These are phyloP conservation scores for Eufriesea mexicana DNA, from an alignment of 1,140 invertebrate genomes.

Conservation along the genomic window DNA sequence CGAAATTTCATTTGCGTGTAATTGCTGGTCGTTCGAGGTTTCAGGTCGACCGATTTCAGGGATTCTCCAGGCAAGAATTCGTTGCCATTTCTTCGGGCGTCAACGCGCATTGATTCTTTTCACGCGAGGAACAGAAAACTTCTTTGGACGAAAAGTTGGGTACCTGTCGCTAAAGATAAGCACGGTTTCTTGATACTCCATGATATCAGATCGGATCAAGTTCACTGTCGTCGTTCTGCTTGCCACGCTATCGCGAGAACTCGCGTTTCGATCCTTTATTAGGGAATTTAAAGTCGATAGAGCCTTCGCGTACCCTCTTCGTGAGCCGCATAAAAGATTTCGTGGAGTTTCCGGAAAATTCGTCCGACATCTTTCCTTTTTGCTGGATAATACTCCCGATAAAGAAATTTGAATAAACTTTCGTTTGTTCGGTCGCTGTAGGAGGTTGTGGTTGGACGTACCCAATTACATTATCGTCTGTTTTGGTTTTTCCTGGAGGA, in stretches of 20 bases:
- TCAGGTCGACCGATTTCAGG: background rate
- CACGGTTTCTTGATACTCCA: constrained; percentile 9
- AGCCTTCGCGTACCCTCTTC: background rate
- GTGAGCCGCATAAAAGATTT: constrained; percentile 16
- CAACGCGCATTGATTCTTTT: constrained; percentile 1
- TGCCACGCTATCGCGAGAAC: background rate
- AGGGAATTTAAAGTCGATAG: constrained; percentile 34
- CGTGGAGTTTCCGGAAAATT: background rate
- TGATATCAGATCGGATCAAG: constrained; percentile 30
- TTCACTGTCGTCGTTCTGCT: constrained; percentile 16
- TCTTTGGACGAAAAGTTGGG: background rate
- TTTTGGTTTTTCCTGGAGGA: background rate
- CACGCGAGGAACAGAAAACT: background rate
- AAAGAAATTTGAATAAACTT: background rate
- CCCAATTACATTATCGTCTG: background rate
- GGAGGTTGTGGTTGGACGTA: too few species aligned
- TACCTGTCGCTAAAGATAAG: constrained; percentile 12
- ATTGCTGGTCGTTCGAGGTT: background rate
- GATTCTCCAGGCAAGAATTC: background rate
- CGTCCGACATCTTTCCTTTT: background rate
- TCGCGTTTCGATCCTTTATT: constrained; percentile 24
- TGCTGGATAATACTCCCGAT: background rate
- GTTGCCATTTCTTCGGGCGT: background rate
- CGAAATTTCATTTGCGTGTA: constrained; percentile 29
- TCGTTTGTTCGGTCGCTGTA: background rate